These are phyloP conservation scores for Enteromius treurensis DNA, from an alignment of 2,797 vertebrate genomes.

Conservation along the genomic window DNA sequence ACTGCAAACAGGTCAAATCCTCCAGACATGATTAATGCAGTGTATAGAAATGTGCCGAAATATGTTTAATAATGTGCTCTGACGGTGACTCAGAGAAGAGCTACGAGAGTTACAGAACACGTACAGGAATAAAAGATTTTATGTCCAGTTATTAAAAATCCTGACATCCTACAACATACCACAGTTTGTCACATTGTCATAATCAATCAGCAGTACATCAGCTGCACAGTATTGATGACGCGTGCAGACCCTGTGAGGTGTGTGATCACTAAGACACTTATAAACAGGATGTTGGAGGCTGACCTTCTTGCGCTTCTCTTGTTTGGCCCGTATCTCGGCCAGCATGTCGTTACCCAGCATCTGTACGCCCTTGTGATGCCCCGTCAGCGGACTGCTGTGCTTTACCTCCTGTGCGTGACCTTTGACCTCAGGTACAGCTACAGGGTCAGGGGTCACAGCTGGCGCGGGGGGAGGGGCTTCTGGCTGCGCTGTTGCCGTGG, in stretches of 20 bases:
- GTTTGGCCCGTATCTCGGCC: slow-evolving; percentile 95
- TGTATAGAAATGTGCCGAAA: too few relatives aligned
- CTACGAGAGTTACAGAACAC: too few relatives aligned
- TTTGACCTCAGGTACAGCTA: slow-evolving; percentile 29
- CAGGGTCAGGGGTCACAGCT: not conserved
- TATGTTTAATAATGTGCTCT: too few relatives aligned
- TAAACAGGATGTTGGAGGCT: slow-evolving; percentile 23
- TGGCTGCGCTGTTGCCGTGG: slow-evolving; percentile 1
- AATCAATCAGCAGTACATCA: not conserved
- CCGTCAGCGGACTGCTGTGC: slow-evolving; percentile 76
- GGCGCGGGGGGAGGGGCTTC: slow-evolving; percentile 67
- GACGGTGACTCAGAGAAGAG: too few relatives aligned
- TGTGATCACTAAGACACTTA: not conserved
- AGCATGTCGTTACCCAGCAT: slow-evolving; percentile 90
- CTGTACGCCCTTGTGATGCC: slow-evolving; percentile 84
- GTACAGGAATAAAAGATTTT: too few relatives aligned
- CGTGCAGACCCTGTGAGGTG: too few relatives aligned
- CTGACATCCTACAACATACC: not conserved
- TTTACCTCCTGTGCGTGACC: slow-evolving; percentile 61
- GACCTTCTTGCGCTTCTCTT: slow-evolving; percentile 80
- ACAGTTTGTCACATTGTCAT: not conserved
- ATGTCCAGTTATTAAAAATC: too few relatives aligned
- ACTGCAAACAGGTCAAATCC: too few relatives aligned
- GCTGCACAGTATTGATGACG: too few relatives aligned
- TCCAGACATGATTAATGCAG: too few relatives aligned